These are phyloP conservation scores for Acestrorhynchus altus DNA, from an alignment of 2,797 vertebrate genomes.

Conservation along the genomic window DNA sequence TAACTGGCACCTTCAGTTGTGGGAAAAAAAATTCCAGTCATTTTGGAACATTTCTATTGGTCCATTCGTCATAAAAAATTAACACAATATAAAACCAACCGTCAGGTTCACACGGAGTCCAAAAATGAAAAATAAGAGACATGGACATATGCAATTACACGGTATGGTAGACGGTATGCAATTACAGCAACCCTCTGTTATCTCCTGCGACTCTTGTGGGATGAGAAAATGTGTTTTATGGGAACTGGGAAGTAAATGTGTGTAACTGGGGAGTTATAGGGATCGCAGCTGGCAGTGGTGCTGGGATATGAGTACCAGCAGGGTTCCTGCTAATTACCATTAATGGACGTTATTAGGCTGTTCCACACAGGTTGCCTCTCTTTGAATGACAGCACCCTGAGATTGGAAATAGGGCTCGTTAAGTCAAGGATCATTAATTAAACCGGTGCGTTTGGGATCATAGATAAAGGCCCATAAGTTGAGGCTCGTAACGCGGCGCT, in stretches of 20 bases:
- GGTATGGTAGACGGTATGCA: no score
- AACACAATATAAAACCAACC: no score
- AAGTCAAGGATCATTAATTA: conserved; percentile 1
- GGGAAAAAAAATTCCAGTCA: no score
- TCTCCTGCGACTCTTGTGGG: no score
- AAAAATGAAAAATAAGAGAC: no score
- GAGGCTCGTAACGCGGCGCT: not conserved
- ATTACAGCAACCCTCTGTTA: no score
- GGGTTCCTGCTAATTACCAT: not conserved
- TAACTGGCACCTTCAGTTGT: no score
- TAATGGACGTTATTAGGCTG: not conserved
- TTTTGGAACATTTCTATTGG: no score
- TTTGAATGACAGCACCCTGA: not conserved
- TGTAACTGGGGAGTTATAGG: not conserved
- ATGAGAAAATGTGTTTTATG: not conserved
- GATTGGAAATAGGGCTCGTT: not conserved
- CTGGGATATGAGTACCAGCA: not conserved
- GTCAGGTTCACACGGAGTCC: no score
- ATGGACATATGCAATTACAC: no score
- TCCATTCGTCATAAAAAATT: no score
- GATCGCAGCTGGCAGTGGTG: not conserved
- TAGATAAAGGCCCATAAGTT: not conserved
- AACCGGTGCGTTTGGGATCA: not conserved
- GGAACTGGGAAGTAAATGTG: not conserved
- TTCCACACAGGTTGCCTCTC: no score